phyloP scores from a whole-genome alignment of 2,888 invertebrate genomes.

The Bruchidius siliquastri region DNA sequence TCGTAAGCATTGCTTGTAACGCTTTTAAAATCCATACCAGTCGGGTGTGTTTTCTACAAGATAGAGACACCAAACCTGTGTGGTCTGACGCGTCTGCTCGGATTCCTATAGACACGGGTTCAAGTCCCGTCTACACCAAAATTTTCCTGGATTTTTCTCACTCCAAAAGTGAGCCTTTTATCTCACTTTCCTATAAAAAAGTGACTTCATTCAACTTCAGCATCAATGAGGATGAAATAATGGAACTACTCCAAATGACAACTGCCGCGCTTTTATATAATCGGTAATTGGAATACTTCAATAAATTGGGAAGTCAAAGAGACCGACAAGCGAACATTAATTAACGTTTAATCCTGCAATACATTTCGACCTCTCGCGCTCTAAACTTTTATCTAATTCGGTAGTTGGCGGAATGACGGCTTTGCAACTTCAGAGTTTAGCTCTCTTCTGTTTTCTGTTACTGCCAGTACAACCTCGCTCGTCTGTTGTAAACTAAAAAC shows the following conservation, averaged over 20 bases:
- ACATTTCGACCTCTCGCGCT: not conserved
- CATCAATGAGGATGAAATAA: not conserved
- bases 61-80: no score
- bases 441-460: not conserved
- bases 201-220: not conserved
- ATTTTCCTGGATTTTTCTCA: no score
- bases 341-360: not conserved
- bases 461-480: not conserved
- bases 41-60: no score
- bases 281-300: not conserved
- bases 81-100: no score
- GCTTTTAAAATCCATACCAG: no score
- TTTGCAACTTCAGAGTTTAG: not conserved
- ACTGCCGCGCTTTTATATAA: not conserved
- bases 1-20: no score
- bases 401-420: not conserved
- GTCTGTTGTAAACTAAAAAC: not conserved
- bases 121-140: no score
- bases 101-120: no score
- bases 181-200: no score
- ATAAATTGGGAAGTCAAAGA: not conserved
- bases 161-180: no score
- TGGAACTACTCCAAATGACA: not conserved
- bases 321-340: not conserved
- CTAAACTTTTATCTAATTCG: not conserved